A percentile compares a stretch with the other conserved stretches of the same genome.
Conservation (phyloP, 2,113 vertebrate genomes). For the Chaetodon auriga region DNA sequence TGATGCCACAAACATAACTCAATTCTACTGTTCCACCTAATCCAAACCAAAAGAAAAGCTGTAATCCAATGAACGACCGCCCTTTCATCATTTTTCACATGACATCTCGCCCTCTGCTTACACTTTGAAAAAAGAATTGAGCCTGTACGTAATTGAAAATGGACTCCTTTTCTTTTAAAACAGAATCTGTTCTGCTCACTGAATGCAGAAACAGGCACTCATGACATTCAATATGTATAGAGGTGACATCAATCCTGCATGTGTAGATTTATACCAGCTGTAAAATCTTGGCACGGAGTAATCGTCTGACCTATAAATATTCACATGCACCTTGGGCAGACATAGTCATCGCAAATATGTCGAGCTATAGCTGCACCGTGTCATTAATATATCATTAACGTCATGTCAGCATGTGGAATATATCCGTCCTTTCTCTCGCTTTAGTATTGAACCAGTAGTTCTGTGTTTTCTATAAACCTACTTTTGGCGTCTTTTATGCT, state of each 20-base stretch:
- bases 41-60: background rate
- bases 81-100: background rate
- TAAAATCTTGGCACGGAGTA: constrained; percentile 30
- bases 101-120: background rate
- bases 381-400: constrained; percentile 42
- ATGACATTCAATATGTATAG: background rate
- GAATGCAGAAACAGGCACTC: background rate
- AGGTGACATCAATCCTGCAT: constrained; percentile 6
- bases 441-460: background rate
- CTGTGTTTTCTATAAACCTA: background rate
- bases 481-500: background rate
- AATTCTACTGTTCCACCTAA: background rate
- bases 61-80: background rate
- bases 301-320: constrained; percentile 58
- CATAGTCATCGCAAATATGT: constrained; percentile 36
- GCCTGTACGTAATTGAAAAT: background rate
- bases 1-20: background rate
- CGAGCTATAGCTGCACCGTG: constrained; percentile 9
- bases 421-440: background rate
- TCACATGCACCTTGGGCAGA: constrained; percentile 41
- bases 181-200: background rate
- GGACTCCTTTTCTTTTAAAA: background rate
- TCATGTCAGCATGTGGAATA: constrained; percentile 4
- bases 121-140: background rate
- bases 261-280: constrained; percentile 47